phyloP scores from a whole-genome alignment of 2,113 vertebrate genomes.

The Brachirus orientalis region DNA sequence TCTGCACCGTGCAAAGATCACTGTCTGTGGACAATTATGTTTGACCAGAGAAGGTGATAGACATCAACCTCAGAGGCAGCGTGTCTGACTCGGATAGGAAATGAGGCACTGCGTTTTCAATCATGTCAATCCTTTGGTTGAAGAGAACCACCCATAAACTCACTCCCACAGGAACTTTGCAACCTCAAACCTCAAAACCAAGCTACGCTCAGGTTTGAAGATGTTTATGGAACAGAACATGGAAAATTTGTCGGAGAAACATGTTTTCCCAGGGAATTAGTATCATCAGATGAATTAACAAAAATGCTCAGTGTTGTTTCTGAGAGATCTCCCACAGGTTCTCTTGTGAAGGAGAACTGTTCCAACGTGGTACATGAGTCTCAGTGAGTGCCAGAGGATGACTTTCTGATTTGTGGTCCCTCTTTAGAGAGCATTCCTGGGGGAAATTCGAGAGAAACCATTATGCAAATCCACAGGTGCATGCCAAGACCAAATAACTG shows the following conservation, averaged over 20 bases:
- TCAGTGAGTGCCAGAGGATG: conserved; percentile 48
- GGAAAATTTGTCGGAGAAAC: conserved; percentile 50
- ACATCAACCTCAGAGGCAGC: conserved; percentile 50
- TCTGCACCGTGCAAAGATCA: conserved; percentile 47
- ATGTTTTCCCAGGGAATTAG: conserved; percentile 60
- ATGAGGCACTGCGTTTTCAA: conserved; percentile 52
- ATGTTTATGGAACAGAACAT: conserved; percentile 63
- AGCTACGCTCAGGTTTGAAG: conserved; percentile 52
- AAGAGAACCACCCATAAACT: conserved; percentile 62
- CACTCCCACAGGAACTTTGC: conserved; percentile 47
- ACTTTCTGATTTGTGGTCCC: conserved; percentile 74
- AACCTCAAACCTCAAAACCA: conserved; percentile 39
- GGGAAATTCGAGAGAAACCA: conserved; percentile 75
- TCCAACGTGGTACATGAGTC: conserved; percentile 57
- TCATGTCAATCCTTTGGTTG: conserved; percentile 44
- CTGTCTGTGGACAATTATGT: conserved; percentile 60
- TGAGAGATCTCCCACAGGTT: conserved; percentile 32
- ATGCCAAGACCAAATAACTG: conserved; percentile 75
- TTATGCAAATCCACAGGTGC: conserved; percentile 82
- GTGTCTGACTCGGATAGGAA: conserved; percentile 59
- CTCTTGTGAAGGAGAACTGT: conserved; percentile 31
- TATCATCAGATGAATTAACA: conserved; percentile 50
- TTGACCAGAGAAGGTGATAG: conserved; percentile 54
- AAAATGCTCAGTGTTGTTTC: conserved; percentile 47
- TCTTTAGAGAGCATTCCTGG: conserved; percentile 72